Conservation (phyloP, 2,113 vertebrate genomes). For the Mastomys coucha region DNA sequence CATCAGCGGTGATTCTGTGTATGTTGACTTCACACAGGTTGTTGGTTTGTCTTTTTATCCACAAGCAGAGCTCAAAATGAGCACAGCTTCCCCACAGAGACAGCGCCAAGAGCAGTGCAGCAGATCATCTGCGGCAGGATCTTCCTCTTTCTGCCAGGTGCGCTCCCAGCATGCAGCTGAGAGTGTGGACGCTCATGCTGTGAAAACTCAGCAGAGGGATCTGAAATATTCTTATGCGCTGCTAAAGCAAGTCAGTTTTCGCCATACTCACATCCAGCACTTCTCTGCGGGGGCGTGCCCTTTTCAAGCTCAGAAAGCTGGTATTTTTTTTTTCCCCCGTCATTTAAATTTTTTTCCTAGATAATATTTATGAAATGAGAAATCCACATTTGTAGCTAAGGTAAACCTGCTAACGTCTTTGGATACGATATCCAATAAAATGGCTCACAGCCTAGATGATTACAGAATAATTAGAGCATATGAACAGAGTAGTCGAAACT, state of each 20-base stretch:
- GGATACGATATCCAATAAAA: background rate
- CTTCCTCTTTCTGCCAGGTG: slow-evolving; percentile 54
- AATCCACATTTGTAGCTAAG: background rate
- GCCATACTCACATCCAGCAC: background rate
- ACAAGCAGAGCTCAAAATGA: slow-evolving; percentile 62
- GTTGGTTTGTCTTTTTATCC: slow-evolving; percentile 64
- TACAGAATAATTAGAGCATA: background rate
- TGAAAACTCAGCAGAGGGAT: slow-evolving; percentile 42
- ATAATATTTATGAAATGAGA: slow-evolving; percentile 20
- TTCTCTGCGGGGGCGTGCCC: background rate
- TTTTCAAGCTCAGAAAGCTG: background rate
- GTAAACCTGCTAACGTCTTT: background rate
- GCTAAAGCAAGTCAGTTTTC: background rate
- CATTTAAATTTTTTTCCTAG: background rate
- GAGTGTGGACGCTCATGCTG: background rate
- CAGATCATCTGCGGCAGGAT: slow-evolving; percentile 38
- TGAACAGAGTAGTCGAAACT: background rate
- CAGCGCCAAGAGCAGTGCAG: background rate
- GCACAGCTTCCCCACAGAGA: slow-evolving; percentile 64
- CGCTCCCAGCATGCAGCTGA: background rate
- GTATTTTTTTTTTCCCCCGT: background rate
- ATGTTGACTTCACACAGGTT: slow-evolving; percentile 41
- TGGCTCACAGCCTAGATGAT: background rate
- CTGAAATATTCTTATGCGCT: slow-evolving; percentile 20
- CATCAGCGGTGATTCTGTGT: slow-evolving; percentile 69